These are phyloP conservation scores for Dicerorhinus sumatrensis DNA, from an alignment of 2,113 vertebrate species.

Conservation along the genomic window DNA sequence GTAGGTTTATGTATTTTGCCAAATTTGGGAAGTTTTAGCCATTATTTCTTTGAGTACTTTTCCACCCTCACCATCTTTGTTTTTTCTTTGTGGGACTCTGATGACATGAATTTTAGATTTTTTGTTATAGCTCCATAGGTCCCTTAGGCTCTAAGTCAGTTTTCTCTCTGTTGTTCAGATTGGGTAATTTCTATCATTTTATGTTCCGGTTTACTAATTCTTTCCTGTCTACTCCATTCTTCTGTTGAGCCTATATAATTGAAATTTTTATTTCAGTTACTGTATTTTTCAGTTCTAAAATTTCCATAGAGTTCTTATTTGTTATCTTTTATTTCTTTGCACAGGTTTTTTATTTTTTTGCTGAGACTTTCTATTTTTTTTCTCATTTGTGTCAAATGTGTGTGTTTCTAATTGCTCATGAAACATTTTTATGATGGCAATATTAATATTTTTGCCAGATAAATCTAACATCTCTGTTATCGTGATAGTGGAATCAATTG, in stretches of 20 bases:
- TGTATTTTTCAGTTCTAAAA: not conserved
- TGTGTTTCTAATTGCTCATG: not conserved
- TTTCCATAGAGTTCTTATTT: not conserved
- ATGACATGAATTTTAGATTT: not conserved
- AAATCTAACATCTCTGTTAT: not conserved
- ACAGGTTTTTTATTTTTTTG: not conserved
- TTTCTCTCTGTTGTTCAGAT: not conserved
- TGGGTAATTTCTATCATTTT: not conserved
- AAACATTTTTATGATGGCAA: not conserved
- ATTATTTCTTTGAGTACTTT: not conserved
- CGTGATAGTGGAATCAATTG: not conserved
- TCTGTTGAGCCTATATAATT: not conserved
- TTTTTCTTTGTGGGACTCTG: not conserved
- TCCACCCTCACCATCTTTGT: not conserved
- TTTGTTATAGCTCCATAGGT: not conserved
- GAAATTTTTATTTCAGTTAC: not conserved
- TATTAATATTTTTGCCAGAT: not conserved
- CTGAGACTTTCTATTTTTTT: not conserved
- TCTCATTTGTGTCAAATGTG: not conserved
- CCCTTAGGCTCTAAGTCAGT: not conserved
- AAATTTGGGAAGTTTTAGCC: not conserved
- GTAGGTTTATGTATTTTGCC: not conserved
- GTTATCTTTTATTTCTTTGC: not conserved
- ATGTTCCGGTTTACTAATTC: not conserved
- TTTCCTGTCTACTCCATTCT: not conserved